phyloP scores from a whole-genome alignment of 2,888 invertebrate species.

The Cephus spinipes region DNA sequence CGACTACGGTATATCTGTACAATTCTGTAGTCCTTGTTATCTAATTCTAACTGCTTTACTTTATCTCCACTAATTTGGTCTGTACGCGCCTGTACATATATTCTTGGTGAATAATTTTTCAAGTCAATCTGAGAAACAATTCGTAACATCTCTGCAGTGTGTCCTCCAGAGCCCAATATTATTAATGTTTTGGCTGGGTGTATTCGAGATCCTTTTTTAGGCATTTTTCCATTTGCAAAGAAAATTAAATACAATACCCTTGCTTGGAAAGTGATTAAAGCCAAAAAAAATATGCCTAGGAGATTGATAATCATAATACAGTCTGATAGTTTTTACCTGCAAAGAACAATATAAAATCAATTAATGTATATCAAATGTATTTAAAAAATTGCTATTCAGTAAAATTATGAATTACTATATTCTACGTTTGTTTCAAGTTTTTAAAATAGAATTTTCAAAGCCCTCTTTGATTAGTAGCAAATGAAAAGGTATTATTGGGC shows the following conservation, averaged over 20 bases:
- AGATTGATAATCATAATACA: constrained; percentile 10
- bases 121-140: constrained; percentile 75
- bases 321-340: constrained; percentile 12
- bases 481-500: background rate
- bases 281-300: constrained; percentile 5
- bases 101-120: constrained; percentile 77
- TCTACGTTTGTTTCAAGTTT: background rate
- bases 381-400: too few relatives aligned
- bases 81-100: constrained; percentile 82
- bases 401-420: background rate
- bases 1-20: constrained; percentile 84
- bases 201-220: constrained; percentile 19
- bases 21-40: constrained; percentile 67
- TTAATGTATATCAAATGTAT: background rate
- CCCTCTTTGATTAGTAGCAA: background rate
- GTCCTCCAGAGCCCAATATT: constrained; percentile 87
- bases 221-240: constrained; percentile 28
- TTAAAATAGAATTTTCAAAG: background rate
- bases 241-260: constrained; percentile 45
- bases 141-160: constrained; percentile 93
- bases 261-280: constrained; percentile 14
- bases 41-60: constrained; percentile 70
- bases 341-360: background rate
- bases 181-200: constrained; percentile 68
- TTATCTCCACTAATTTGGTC: constrained; percentile 82